These are phyloP conservation scores for Podarcis muralis DNA, from an alignment of 2,113 vertebrate species.

Conservation along the genomic window DNA sequence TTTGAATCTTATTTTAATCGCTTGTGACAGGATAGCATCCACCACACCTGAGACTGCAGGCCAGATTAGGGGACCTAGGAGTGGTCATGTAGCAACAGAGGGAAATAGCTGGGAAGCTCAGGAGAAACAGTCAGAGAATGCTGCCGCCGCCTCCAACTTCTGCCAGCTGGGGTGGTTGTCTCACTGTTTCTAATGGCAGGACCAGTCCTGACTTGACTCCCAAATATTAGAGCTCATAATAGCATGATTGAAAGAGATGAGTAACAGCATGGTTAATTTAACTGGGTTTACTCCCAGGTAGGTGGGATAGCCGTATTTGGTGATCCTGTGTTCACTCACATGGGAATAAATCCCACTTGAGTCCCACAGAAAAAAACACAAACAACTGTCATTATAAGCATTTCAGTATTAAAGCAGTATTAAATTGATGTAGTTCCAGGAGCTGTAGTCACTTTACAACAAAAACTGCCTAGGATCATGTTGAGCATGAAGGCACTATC, in stretches of 20 bases:
- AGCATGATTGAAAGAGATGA: not conserved
- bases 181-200: no score
- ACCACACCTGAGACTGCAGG: no score
- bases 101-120: no score
- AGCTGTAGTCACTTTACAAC: not conserved
- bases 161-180: no score
- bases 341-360: not conserved
- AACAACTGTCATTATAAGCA: fast-evolving
- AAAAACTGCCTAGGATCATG: not conserved
- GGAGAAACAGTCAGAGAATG: no score
- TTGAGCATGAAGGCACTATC: not conserved
- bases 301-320: not conserved
- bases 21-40: no score
- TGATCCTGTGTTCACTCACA: not conserved
- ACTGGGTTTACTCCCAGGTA: no score
- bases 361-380: not conserved
- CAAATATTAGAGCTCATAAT: not conserved
- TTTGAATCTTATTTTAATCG: no score
- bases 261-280: not conserved
- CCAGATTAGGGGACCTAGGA: no score
- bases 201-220: not conserved
- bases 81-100: no score
- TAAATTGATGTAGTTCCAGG: not conserved
- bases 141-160: no score
- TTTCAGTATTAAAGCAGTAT: not conserved